Evolutionary conservation across 2,797 vertebrate species (phyloP).

Genomic region (Lacerta bilineata): DNA sequence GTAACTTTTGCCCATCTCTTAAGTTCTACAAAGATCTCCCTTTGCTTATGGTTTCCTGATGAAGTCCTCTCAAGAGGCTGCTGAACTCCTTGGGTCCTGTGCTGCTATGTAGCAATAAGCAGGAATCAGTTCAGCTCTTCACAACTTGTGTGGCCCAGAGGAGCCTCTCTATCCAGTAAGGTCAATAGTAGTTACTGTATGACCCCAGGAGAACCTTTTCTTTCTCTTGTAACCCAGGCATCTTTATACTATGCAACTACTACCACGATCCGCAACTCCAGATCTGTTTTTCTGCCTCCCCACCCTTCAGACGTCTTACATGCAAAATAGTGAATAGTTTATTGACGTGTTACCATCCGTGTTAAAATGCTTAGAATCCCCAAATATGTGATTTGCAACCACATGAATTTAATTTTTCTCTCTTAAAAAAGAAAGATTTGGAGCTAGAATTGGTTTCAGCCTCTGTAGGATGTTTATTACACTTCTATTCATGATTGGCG

Average conservation of each 20-base stretch:
- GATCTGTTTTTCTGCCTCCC: neutral
- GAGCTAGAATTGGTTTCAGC: neutral
- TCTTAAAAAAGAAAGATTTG: constrained; percentile 6
- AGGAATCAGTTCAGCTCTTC: neutral
- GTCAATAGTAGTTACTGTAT: no score
- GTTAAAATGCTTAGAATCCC: neutral
- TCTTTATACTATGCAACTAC: neutral
- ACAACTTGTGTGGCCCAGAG: neutral
- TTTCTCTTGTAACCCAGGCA: neutral
- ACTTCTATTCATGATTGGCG: neutral
- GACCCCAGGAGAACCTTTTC: neutral
- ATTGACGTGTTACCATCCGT: neutral
- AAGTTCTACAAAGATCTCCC: no score
- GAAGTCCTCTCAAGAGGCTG: neutral
- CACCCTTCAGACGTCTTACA: neutral
- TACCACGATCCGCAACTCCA: no score
- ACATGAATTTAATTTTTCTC: neutral
- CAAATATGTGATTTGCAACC: neutral
- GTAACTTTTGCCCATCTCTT: neutral
- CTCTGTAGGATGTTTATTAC: constrained; percentile 39
- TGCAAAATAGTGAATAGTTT: neutral
- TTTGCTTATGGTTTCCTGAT: neutral
- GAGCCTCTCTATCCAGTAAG: no score
- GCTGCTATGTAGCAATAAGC: neutral
- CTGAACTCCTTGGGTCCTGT: neutral